These are phyloP conservation scores for Alectura lathami DNA, from an alignment of 2,113 vertebrate genomes.

Conservation along the genomic window DNA sequence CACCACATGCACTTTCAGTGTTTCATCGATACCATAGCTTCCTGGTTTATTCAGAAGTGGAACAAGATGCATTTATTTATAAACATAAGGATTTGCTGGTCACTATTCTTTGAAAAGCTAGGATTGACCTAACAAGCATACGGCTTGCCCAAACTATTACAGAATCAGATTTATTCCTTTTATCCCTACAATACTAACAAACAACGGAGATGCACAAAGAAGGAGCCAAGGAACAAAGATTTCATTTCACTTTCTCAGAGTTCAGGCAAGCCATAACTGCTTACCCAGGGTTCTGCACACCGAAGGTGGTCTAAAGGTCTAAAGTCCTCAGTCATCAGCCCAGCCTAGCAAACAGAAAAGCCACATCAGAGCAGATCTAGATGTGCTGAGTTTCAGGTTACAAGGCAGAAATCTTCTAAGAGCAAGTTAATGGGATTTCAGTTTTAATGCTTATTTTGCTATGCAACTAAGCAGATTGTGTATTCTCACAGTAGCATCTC, in stretches of 20 bases:
- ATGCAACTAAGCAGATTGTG: background rate
- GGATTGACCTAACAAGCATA: background rate
- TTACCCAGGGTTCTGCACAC: background rate
- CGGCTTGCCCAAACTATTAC: background rate
- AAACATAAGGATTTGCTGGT: background rate
- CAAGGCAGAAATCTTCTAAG: background rate
- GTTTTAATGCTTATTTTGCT: background rate
- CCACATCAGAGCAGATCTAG: background rate
- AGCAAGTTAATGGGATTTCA: background rate
- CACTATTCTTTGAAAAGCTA: background rate
- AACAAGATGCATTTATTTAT: background rate
- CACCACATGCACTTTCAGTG: background rate
- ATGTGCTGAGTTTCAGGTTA: background rate
- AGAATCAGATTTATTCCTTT: background rate
- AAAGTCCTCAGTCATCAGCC: background rate
- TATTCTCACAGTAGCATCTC: background rate
- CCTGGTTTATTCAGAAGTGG: background rate
- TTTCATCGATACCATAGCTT: background rate
- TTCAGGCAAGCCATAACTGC: background rate
- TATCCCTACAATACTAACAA: background rate
- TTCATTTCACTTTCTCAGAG: background rate
- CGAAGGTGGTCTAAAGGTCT: background rate
- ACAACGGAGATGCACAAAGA: background rate
- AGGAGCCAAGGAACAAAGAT: background rate
- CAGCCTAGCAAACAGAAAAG: background rate